phyloP scores from a whole-genome alignment of 2,888 invertebrate species.

The Metalampra italica region DNA sequence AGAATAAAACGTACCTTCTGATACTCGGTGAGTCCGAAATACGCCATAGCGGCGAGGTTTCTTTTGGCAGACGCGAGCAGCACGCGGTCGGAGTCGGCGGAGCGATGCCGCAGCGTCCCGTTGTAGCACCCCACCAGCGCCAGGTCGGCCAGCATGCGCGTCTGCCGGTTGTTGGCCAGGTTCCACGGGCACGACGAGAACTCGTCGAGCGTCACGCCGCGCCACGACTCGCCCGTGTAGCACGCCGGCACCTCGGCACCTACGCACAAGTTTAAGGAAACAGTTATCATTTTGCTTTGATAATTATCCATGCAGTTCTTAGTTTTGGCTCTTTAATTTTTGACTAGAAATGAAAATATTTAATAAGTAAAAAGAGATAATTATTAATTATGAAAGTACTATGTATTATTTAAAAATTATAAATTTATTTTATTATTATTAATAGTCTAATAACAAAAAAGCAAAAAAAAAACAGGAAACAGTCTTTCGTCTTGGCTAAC shows the following conservation, averaged over 20 bases:
- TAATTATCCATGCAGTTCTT: too few relatives aligned
- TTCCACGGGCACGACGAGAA: slow-evolving; percentile 96
- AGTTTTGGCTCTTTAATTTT: too few relatives aligned
- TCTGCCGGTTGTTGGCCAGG: slow-evolving; percentile 97
- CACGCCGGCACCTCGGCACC: slow-evolving; percentile 91
- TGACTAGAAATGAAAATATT: too few relatives aligned
- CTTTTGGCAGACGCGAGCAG: slow-evolving; percentile 97
- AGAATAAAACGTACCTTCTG: slow-evolving; percentile 83
- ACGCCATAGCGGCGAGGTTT: slow-evolving; percentile 96
- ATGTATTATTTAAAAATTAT: too few relatives aligned
- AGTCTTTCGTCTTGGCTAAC: too few relatives aligned
- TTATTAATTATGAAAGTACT: too few relatives aligned
- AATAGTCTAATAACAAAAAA: too few relatives aligned
- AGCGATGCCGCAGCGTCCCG: slow-evolving; percentile 83
- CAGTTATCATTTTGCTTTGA: too few relatives aligned
- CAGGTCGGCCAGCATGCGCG: slow-evolving; percentile 97
- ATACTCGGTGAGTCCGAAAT: slow-evolving; percentile 97
- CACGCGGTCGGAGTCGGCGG: slow-evolving; percentile 86
- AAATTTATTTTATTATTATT: too few relatives aligned
- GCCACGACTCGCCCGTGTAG: slow-evolving; percentile 89
- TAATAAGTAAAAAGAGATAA: too few relatives aligned
- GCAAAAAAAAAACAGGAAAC: too few relatives aligned
- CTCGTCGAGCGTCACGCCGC: slow-evolving; percentile 92
- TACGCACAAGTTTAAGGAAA: too few relatives aligned
- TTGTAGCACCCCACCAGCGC: slow-evolving; percentile 98